Evolutionary conservation across 1,140 invertebrate species (phyloP), one percentile per base, ranked within the genome.

Genomic region (Drosophila tropicalis): DNA sequence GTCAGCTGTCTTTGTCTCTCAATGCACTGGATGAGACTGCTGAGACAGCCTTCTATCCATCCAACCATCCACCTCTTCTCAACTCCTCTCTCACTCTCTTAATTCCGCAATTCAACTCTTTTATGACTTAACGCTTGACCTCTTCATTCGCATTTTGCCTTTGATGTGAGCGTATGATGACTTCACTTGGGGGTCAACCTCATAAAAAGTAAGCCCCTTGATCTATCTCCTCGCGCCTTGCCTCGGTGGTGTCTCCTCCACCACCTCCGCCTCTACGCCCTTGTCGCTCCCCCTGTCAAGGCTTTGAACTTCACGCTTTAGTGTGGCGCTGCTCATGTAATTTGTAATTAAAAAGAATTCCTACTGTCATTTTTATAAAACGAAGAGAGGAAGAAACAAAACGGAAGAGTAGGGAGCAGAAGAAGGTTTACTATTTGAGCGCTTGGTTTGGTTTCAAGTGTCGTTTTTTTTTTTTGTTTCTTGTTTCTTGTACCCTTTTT

Each of bases 71-170:
- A 56, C 17, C 68, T 74, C 12, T 19, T 36, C 62, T 67, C 54
- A 9, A 7, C 58, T 67, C 25, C 13, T 19, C 1, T 36, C 36
- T 36, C 36, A 3, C 7, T 15, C 55, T 57, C 44, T 73, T 65
- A 15, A 19, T 44, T 25, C 12, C 36, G 63, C 13, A 51, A 51
- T 51, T 51, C 44, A 51, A 62, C n/a, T 68, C 67, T 82, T 87
- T 79, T 72, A 74, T 87, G 79, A 89, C 83, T 87, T 87, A 71
- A 87, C 84, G 83, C 84, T 87, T 87, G 83, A 87, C 83, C 83
- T 83, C 84, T 68, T 72, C 44, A 51, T 51, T 51, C 79, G 77
- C 79, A 62, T 72, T 89, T 72, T 72, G 44, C 17, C 83, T 87
- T 87, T 87, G 84, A 89, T 89, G 76, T 74, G 74, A 89, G 75